These are phyloP conservation scores for Neomorphus geoffroyi DNA, from an alignment of 2,797 vertebrate genomes.

Conservation along the genomic window DNA sequence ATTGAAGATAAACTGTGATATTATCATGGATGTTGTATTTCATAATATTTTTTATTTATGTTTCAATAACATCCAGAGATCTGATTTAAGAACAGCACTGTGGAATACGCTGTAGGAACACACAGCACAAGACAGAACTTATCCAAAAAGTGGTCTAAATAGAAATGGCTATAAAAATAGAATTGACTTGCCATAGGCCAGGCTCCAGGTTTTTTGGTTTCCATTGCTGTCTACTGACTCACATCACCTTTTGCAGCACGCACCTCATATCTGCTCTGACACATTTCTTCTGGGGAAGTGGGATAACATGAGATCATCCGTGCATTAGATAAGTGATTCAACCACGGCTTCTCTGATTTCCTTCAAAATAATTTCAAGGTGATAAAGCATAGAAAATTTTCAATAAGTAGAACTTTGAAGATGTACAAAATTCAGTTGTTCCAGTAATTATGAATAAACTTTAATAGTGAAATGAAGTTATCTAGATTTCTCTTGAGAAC, in stretches of 20 bases:
- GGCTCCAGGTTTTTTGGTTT: background rate
- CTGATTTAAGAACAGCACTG: background rate
- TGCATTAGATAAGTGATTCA: background rate
- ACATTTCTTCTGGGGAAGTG: background rate
- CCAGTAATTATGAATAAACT: background rate
- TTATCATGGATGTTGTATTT: background rate
- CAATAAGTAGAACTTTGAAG: background rate
- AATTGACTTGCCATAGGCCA: background rate
- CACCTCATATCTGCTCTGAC: background rate
- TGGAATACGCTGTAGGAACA: background rate
- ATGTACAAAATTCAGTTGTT: background rate
- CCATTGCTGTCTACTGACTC: background rate
- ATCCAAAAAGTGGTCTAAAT: background rate
- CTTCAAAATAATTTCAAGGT: slow-evolving; percentile 8
- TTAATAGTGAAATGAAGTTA: slow-evolving; percentile 18
- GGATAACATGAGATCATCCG: background rate
- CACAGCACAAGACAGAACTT: background rate
- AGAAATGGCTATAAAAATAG: background rate
- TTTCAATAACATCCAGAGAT: background rate
- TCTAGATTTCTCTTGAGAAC: slow-evolving; percentile 27
- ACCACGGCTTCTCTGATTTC: background rate
- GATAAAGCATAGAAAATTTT: background rate
- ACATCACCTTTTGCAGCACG: background rate
- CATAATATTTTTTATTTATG: background rate
- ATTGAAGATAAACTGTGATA: background rate